Base-by-base conservation (phyloP, 2,888 invertebrate genomes). In the Oxyteleia sp. region DNA sequence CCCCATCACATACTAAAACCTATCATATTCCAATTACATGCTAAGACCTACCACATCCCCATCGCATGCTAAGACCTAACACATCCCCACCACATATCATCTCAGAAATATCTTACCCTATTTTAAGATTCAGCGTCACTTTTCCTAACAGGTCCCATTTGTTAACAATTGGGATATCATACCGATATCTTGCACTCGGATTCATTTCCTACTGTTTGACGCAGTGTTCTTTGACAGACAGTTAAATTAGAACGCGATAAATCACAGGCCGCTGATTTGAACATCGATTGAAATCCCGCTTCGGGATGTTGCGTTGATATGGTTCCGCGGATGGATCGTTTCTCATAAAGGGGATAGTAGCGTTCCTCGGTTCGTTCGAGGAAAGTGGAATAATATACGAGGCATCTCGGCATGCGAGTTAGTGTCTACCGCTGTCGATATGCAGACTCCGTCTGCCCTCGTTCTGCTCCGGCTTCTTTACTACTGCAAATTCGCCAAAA, bases 361-460 rank as follows among this genome's bases (percentile, higher is more conserved):
- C 53, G 66, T 53, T 61, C 74, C 61, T 59, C 57, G 79, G 59
- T 59, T 79, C 29, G 66, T 63, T 68, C 82, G 80, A 78, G 55
- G 83, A 84, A 75, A 82, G 76, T 57, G 84, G 86, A 87, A 87
- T 88, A 87, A 86, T 86, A 84, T 84, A 86, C 80, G 81, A 86
- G 86, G 84, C 82, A 74, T 82, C 86, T 86, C 84, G 61, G 87
- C 88, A 89, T 89, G 88, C 88, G 87, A 88, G 87, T 86, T 87
- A 86, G 85, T 86, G 88, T 88, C 87, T 88, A 85, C 80, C 69
- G 81, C 84, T 85, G 85, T 84, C 89, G 87, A 90, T 89, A 90
- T 88, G 89, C 88, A 88, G 89, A 89, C 88, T 85, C 87, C 87
- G 86, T 85, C 86, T 87, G 83, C 85, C 69, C 78, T 79, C 75